Percentiles rank a stretch among this genome's conserved stretches.
These are phyloP conservation scores for Lucifuga dentata DNA, from an alignment of 2,113 vertebrate genomes.

Conservation along the genomic window DNA sequence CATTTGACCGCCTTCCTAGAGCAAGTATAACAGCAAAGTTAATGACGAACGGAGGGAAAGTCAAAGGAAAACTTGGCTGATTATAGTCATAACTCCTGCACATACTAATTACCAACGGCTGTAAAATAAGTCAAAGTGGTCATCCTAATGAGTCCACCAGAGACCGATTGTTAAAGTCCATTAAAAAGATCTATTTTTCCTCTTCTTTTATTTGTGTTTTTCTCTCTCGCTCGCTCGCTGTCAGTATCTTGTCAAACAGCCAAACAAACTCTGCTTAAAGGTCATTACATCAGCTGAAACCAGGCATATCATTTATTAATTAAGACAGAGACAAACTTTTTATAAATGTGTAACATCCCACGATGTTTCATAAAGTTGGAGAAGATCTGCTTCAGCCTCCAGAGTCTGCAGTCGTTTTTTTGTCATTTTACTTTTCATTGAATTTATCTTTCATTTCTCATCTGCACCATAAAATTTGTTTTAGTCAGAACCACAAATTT, in stretches of 20 bases:
- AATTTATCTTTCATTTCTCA: too few relatives aligned
- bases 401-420: too few relatives aligned
- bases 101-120: slow-evolving; percentile 86
- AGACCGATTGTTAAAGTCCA: slow-evolving; percentile 84
- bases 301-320: slow-evolving; percentile 62
- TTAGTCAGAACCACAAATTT: too few relatives aligned
- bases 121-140: slow-evolving; percentile 85
- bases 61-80: slow-evolving; percentile 81
- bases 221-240: slow-evolving; percentile 36
- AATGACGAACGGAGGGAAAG: slow-evolving; percentile 77
- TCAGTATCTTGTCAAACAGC: slow-evolving; percentile 67
- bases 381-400: too few relatives aligned
- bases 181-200: slow-evolving; percentile 83
- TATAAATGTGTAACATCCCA: background rate
- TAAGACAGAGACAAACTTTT: slow-evolving; percentile 44
- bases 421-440: too few relatives aligned
- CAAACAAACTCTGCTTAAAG: slow-evolving; percentile 80
- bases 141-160: slow-evolving; percentile 85
- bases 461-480: too few relatives aligned
- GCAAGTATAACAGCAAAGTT: slow-evolving; percentile 73
- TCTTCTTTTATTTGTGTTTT: slow-evolving; percentile 75
- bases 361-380: background rate
- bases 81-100: slow-evolving; percentile 83
- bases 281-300: slow-evolving; percentile 64
- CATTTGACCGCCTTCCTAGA: slow-evolving; percentile 78